These are phyloP conservation scores for Scolopax rusticola DNA, from an alignment of 2,797 vertebrate genomes.

Conservation along the genomic window DNA sequence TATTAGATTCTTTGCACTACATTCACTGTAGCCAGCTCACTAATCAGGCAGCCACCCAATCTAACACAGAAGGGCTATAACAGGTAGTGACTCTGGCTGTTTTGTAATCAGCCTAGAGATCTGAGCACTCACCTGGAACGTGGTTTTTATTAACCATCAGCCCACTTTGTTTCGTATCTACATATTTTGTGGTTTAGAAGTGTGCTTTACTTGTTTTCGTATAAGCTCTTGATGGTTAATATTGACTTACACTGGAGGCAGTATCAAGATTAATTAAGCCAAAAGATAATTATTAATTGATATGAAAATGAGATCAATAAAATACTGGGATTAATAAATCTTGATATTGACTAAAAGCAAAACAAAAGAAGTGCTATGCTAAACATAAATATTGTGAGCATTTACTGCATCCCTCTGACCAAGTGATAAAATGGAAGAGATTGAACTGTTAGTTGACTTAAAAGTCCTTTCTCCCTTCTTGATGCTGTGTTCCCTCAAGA, in stretches of 20 bases:
- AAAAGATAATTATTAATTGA: slow-evolving; percentile 70
- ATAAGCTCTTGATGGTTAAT: slow-evolving; percentile 3
- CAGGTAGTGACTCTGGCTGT: background rate
- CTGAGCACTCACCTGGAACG: slow-evolving; percentile 35
- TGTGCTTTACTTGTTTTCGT: background rate
- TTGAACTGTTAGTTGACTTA: background rate
- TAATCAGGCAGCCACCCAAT: background rate
- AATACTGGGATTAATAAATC: slow-evolving; percentile 72
- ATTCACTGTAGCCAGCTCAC: background rate
- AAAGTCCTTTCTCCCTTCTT: background rate
- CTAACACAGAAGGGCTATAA: background rate
- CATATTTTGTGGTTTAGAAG: background rate
- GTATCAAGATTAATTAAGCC: slow-evolving; percentile 72
- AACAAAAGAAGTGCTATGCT: slow-evolving; percentile 24
- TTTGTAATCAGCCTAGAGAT: background rate
- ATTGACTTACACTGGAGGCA: slow-evolving; percentile 41
- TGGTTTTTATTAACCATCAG: background rate
- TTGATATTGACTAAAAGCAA: slow-evolving; percentile 64
- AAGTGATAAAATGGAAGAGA: background rate
- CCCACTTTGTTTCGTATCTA: background rate
- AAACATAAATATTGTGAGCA: slow-evolving; percentile 30
- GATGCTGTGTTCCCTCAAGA: background rate
- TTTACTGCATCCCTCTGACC: background rate
- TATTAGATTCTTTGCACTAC: background rate
- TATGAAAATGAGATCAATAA: slow-evolving; percentile 72